Conservation (phyloP, 1,140 invertebrate genomes). For the Acyrthosiphon pisum region DNA sequence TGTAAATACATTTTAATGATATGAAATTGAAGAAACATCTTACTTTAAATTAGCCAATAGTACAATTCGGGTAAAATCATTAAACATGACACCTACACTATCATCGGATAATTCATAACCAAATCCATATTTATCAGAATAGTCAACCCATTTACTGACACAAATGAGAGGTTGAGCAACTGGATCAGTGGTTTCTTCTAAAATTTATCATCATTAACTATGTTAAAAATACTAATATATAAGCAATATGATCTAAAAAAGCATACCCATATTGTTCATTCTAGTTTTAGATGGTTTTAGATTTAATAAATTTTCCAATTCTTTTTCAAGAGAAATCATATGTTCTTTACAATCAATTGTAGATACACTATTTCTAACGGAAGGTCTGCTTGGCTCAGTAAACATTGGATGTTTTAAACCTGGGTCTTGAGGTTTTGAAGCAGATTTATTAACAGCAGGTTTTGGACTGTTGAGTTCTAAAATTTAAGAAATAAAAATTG, state of each 20-base stretch:
- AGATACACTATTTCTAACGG: not conserved
- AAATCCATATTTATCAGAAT: constrained; percentile 98
- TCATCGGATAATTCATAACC: constrained; percentile 96
- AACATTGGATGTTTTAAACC: not conserved
- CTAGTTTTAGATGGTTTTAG: not conserved
- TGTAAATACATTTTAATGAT: not conserved
- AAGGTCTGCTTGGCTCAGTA: not conserved
- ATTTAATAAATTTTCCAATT: constrained; percentile 33
- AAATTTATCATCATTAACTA: constrained; percentile 59
- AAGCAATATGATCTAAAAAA: not conserved
- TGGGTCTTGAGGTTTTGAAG: not conserved
- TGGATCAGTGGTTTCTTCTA: constrained; percentile 92
- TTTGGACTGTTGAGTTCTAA: constrained; percentile 51
- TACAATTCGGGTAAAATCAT: constrained; percentile 91
- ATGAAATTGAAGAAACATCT: constrained; percentile 63
- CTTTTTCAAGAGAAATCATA: constrained; percentile 40
- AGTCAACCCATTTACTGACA: constrained; percentile 98
- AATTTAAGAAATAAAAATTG: constrained; percentile 11
- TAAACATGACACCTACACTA: constrained; percentile 94
- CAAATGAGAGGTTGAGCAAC: constrained; percentile 91
- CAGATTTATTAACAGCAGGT: not conserved
- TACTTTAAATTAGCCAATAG: constrained; percentile 85
- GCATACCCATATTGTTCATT: constrained; percentile 38
- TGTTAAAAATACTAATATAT: no score
- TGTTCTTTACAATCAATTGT: constrained; percentile 27